Base-by-base conservation (phyloP, 2,113 vertebrate species). In the Leptobrachium leishanense region DNA sequence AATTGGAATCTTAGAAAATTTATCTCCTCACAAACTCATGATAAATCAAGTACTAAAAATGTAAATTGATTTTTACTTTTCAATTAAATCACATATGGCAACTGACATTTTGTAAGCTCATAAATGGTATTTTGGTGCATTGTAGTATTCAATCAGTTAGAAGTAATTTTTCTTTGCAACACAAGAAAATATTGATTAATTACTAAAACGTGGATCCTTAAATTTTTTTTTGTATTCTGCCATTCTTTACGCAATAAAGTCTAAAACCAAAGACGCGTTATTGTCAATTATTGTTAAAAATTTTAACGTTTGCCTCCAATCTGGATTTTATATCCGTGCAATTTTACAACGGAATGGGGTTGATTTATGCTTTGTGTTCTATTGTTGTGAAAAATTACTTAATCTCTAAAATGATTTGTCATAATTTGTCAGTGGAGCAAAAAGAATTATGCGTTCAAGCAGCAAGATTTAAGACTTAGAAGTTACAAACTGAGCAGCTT, bases 11-110 rank as follows among this genome's bases (percentile, higher is more conserved):
- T 70, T 44, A 59, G 20, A 42, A 70, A 66, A 77, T 77, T 77
- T 70, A 77, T 77, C 76, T 70, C 40, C 44, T 70, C 76, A 70
- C 70, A 71, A 77, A 71, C 43, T 31, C 54, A 77, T 77, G 76
- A 77, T 70, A 59, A 77, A 77, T 77, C 57, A 43, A 70, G 68
- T 70, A 70, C 55, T 70, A 70, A 62, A 77, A 71, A 77, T 77
- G 76, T 68, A 77, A 77, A 77, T 77, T 44, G 67, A 71, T 77
- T 70, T 69, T 77, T 77, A 70, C 62, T 63, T 77, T 77, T 77
- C 68, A 77, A 77, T 63, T 70, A 77, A 77, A 77, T 77, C 67
- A 77, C 76, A 77, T 77, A 77, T 70, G 68, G 76, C 76, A 77
- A 63, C 67, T 71, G 76, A 70, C 76, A 77, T 77, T 77, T 77